Conservation (phyloP, 2,113 vertebrate genomes). For the Corvus moneduloides region DNA sequence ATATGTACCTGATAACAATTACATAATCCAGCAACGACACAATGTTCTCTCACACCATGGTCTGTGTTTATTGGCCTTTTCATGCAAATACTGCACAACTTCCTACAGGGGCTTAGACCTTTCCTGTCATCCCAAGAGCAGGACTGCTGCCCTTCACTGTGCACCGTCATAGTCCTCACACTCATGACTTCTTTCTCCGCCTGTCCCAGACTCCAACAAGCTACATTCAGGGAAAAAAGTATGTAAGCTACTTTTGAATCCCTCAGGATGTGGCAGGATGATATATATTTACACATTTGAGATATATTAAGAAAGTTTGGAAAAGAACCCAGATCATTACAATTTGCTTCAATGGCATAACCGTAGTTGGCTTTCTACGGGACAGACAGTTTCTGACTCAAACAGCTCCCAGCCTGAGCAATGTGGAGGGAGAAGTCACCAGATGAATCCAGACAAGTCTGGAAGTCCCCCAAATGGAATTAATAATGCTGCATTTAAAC, state of each 20-base stretch:
- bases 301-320: constrained; percentile 37
- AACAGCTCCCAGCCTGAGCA: background rate
- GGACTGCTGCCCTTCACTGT: background rate
- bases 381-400: background rate
- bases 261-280: background rate
- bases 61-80: background rate
- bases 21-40: background rate
- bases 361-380: background rate
- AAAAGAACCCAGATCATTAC: constrained; percentile 7
- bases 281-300: constrained; percentile 18
- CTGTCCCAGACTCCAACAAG: background rate
- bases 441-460: background rate
- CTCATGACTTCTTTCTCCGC: background rate
- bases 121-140: background rate
- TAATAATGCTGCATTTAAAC: background rate
- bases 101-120: background rate
- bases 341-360: background rate
- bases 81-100: background rate
- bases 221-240: background rate
- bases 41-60: background rate
- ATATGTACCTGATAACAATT: background rate
- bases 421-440: background rate
- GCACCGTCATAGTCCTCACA: background rate
- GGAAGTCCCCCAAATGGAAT: background rate
- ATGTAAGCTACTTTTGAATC: constrained; percentile 3